Evolutionary conservation across 1,140 invertebrate genomes (phyloP).

Genomic region (Brachionus paranguensis): DNA sequence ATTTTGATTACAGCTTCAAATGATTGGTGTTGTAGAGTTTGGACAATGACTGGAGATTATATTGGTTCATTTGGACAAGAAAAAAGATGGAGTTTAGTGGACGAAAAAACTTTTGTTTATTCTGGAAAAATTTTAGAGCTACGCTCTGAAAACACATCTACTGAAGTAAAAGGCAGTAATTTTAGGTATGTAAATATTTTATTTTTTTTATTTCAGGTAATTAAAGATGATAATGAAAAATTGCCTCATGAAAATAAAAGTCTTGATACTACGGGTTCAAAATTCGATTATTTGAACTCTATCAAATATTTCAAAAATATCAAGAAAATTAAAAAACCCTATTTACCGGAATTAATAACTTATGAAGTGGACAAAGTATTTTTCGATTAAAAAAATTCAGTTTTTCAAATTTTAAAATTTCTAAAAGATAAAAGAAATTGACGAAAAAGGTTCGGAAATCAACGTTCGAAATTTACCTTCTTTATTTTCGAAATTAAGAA

Average conservation of each 20-base stretch:
- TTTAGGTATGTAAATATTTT: too few species aligned
- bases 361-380: neutral
- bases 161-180: neutral
- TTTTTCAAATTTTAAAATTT: neutral
- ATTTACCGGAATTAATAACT: neutral
- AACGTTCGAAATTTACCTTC: neutral
- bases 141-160: neutral
- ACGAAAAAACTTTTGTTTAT: neutral
- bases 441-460: neutral
- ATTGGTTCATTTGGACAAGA: conserved; percentile 55
- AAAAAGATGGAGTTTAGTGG: neutral
- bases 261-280: neutral
- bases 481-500: neutral
- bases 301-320: neutral
- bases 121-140: neutral
- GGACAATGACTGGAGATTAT: conserved; percentile 49
- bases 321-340: neutral
- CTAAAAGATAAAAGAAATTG: neutral
- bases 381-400: neutral
- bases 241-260: neutral
- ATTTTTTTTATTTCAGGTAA: neutral
- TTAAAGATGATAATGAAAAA: neutral
- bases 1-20: conserved; percentile 52
- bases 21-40: conserved; percentile 52
- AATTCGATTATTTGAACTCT: neutral